phyloP scores from a whole-genome alignment of 2,113 vertebrate species.

The Sapayoa aenigma region DNA sequence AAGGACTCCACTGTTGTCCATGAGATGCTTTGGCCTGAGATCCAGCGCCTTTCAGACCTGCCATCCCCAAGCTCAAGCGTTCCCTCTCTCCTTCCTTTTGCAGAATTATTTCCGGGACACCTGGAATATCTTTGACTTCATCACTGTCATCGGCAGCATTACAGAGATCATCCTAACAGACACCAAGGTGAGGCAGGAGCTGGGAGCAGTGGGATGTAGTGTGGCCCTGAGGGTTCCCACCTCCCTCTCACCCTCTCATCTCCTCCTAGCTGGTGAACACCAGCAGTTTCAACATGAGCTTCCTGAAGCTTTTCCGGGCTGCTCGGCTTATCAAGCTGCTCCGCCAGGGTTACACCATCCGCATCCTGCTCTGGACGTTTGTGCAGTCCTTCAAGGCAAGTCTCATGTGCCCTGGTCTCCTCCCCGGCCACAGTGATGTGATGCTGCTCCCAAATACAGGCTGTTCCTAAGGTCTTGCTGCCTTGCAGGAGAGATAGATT shows the following conservation, averaged over 20 bases:
- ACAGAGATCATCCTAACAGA: constrained; percentile 93
- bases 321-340: constrained; percentile 98
- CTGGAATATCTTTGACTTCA: constrained; percentile 99
- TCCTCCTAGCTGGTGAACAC: constrained; percentile 78
- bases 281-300: constrained; percentile 95
- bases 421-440: not conserved
- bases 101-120: constrained; percentile 99
- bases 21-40: not conserved
- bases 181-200: constrained; percentile 75
- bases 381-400: constrained; percentile 97
- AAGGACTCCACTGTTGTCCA: not conserved
- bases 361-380: constrained; percentile 96
- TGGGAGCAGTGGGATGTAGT: not conserved
- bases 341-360: constrained; percentile 96
- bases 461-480: not conserved
- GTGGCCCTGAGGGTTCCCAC: not conserved
- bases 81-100: not conserved
- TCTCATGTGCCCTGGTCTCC: accelerated
- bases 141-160: constrained; percentile 96
- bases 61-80: accelerated
- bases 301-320: constrained; percentile 95
- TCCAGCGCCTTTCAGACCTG: not conserved
- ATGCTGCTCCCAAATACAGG: not conserved
- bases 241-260: not conserved
- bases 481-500: not conserved